These are phyloP conservation scores for Nemotelus nigrinus DNA, from an alignment of 2,888 invertebrate genomes.

Conservation along the genomic window DNA sequence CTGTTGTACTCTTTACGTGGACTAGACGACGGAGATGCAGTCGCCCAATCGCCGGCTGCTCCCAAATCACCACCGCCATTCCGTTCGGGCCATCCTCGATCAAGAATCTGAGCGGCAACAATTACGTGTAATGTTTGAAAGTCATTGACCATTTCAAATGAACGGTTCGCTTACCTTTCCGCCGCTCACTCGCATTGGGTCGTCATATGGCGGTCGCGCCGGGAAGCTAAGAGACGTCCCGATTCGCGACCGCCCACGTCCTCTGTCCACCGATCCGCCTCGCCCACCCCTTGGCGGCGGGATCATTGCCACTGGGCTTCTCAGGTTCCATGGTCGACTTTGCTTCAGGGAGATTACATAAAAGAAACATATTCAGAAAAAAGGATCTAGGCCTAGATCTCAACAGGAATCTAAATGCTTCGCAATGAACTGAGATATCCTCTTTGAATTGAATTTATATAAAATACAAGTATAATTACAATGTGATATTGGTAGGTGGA, in stretches of 20 bases:
- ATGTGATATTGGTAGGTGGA: neutral
- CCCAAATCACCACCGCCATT: slow-evolving; percentile 58
- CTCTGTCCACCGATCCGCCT: slow-evolving; percentile 67
- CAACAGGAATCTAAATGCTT: too few species aligned
- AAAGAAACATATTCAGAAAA: slow-evolving; percentile 1
- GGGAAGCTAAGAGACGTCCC: slow-evolving; percentile 54
- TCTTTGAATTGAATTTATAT: too few species aligned
- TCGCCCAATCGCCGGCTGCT: slow-evolving; percentile 59
- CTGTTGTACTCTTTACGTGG: slow-evolving; percentile 62
- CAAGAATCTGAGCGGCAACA: slow-evolving; percentile 49
- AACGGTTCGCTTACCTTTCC: slow-evolving; percentile 25
- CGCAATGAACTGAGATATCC: too few species aligned
- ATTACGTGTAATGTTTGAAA: neutral
- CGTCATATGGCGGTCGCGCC: slow-evolving; percentile 56
- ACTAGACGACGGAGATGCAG: slow-evolving; percentile 61
- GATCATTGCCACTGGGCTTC: slow-evolving; percentile 63
- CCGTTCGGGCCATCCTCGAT: slow-evolving; percentile 62
- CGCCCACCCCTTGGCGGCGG: slow-evolving; percentile 64
- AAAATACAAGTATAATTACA: too few species aligned
- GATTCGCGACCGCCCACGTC: slow-evolving; percentile 57
- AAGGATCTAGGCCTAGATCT: neutral
- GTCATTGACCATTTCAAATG: neutral
- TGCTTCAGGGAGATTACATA: neutral
- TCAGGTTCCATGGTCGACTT: slow-evolving; percentile 64
- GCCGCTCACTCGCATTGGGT: slow-evolving; percentile 54